A percentile compares a stretch with the other conserved stretches of the same genome.
These are phyloP conservation scores for Tapirus indicus DNA, from an alignment of 2,797 vertebrate species.

Conservation along the genomic window DNA sequence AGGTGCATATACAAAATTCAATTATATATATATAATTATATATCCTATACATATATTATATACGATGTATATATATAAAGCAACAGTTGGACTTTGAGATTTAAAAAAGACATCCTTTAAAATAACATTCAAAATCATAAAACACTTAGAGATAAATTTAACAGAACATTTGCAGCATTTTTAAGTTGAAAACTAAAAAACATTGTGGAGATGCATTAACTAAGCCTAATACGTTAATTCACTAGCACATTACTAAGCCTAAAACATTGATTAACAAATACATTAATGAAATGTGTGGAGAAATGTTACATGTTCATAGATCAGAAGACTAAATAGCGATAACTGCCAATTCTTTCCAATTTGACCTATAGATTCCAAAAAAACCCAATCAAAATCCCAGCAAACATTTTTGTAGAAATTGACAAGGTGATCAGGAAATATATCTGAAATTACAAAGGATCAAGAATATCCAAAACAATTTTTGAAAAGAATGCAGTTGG, in stretches of 20 bases:
- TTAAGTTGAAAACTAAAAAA: background rate
- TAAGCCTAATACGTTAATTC: background rate
- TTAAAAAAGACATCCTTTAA: background rate
- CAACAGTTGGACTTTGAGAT: background rate
- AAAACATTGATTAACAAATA: background rate
- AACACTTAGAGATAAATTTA: background rate
- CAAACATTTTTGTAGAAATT: background rate
- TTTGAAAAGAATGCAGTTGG: background rate
- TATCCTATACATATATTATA: too few relatives aligned
- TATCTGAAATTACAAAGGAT: background rate
- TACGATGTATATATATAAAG: background rate
- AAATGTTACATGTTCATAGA: background rate
- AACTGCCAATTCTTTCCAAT: background rate
- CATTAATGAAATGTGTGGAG: background rate
- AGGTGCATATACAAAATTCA: background rate
- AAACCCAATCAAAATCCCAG: background rate
- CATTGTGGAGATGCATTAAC: background rate
- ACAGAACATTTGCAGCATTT: background rate
- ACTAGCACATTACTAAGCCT: background rate
- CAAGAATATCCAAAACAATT: background rate
- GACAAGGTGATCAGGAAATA: background rate
- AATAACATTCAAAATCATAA: background rate
- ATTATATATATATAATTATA: too few relatives aligned
- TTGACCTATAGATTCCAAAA: background rate
- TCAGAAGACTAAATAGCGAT: background rate